Evolutionary conservation across 1,140 invertebrate genomes (phyloP), one percentile per base, ranked within the genome.

Genomic region (Aradophagus sp.): DNA sequence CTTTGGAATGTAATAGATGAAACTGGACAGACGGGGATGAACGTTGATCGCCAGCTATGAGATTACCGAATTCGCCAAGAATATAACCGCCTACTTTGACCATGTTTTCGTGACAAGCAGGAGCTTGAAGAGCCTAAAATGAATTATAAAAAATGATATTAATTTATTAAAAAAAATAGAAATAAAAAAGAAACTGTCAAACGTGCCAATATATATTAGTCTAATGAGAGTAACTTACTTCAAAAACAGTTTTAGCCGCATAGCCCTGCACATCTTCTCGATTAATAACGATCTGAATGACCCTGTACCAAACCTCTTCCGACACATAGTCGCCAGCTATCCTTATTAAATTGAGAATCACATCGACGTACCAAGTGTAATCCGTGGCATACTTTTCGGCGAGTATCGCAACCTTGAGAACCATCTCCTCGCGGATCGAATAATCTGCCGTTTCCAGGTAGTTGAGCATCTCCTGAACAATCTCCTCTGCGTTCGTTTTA

Each of bases 61-160:
- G 89, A 88, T 99, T 99, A 17, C 98, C 98, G 88, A 99, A 99
- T 87, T 99, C 98, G 48, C 98, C 98, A 31, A 99, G 88, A 76
- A 99, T 99, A 77, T 99, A 99, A 16, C 97, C 98, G 44, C 98
- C 98, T 34, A 99, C 98, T 91, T 99, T 99, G 0, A 99, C 98
- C 98, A 99, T 99, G 84, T 99, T 99, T 88, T 99, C 98, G 86
- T 99, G 98, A 82, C 98, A 99, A 38, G 98, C 97, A 16, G 97
- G 96, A 32, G 97, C 97, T 89, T 99, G 97, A 36, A 99, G 85
- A 63, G 97, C 95, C 91, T 93, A 23, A 4, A 23, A 23, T 23
- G 4, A n/a, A n/a, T n/a, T n/a, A n/a, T n/a, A n/a, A n/a, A 23
- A 23, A 23, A 23, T 23, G 4, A 23, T 5, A 23, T 8, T 4